These are phyloP conservation scores for Zeuzera pyrina DNA, from an alignment of 2,888 invertebrate species.

Conservation along the genomic window DNA sequence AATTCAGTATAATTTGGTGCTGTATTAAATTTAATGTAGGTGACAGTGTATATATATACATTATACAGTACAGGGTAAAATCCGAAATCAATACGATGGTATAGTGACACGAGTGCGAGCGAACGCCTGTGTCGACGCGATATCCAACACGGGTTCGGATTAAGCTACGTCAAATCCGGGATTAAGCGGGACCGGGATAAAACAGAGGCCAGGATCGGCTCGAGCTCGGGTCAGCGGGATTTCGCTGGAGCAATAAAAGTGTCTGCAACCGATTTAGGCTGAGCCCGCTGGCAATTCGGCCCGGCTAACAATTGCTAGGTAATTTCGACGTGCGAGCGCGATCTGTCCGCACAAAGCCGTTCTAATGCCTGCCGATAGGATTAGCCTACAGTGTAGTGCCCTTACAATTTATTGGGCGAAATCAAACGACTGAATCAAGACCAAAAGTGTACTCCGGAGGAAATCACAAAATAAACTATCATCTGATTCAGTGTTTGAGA, in stretches of 20 bases:
- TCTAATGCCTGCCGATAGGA: slow-evolving; percentile 68
- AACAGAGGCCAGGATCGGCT: slow-evolving; percentile 55
- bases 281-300: slow-evolving; percentile 65
- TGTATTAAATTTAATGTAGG: slow-evolving; percentile 35
- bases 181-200: slow-evolving; percentile 67
- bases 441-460: background rate
- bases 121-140: slow-evolving; percentile 72
- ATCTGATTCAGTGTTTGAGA: too few species aligned
- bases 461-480: background rate
- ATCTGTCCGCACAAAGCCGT: slow-evolving; percentile 69
- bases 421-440: slow-evolving; percentile 47
- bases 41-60: too few species aligned
- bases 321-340: slow-evolving; percentile 66
- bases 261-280: slow-evolving; percentile 73
- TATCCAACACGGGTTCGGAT: slow-evolving; percentile 78
- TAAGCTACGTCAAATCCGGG: slow-evolving; percentile 75
- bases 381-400: slow-evolving; percentile 61
- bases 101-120: slow-evolving; percentile 46
- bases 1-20: slow-evolving; percentile 25
- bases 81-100: slow-evolving; percentile 55
- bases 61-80: slow-evolving; percentile 29
- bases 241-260: slow-evolving; percentile 71
- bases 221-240: slow-evolving; percentile 66
- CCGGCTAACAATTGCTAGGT: slow-evolving; percentile 70
- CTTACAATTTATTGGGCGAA: slow-evolving; percentile 63